These are phyloP conservation scores for Onychomys torridus DNA, from an alignment of 2,797 vertebrate genomes.

Conservation along the genomic window DNA sequence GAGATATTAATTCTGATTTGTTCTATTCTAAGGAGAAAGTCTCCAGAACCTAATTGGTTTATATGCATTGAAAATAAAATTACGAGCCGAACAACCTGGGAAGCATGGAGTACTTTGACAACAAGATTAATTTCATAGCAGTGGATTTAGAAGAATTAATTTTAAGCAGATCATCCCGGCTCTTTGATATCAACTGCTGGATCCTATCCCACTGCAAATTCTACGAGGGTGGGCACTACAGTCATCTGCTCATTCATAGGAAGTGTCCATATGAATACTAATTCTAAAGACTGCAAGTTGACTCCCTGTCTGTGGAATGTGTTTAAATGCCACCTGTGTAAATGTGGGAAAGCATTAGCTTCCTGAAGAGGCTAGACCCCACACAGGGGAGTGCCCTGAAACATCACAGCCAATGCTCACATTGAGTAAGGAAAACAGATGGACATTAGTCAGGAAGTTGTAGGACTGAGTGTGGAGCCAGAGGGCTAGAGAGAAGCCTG, in stretches of 20 bases:
- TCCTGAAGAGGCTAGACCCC: constrained; percentile 26
- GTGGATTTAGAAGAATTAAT: constrained; percentile 84
- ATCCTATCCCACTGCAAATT: constrained; percentile 63
- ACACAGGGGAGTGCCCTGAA: neutral
- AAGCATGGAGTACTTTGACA: constrained; percentile 80
- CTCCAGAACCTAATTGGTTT: constrained; percentile 79
- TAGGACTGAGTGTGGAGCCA: neutral
- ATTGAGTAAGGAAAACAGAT: constrained; percentile 30
- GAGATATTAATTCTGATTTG: constrained; percentile 55
- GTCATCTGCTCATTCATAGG: constrained; percentile 48
- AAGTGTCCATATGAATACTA: constrained; percentile 42
- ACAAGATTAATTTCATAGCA: constrained; percentile 85
- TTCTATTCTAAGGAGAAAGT: constrained; percentile 75
- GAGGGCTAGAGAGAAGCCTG: neutral
- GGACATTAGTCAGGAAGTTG: neutral
- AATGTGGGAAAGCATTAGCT: neutral
- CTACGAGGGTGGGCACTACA: neutral
- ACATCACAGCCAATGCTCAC: neutral
- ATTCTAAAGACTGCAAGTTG: neutral
- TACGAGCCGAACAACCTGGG: constrained; percentile 80
- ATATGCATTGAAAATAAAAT: constrained; percentile 83
- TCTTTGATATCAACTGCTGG: constrained; percentile 82
- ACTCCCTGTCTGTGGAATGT: neutral
- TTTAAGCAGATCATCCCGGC: constrained; percentile 85
- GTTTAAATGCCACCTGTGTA: constrained; percentile 25